Conservation (phyloP, 2,113 vertebrate species). For the Corydoras sp. region DNA sequence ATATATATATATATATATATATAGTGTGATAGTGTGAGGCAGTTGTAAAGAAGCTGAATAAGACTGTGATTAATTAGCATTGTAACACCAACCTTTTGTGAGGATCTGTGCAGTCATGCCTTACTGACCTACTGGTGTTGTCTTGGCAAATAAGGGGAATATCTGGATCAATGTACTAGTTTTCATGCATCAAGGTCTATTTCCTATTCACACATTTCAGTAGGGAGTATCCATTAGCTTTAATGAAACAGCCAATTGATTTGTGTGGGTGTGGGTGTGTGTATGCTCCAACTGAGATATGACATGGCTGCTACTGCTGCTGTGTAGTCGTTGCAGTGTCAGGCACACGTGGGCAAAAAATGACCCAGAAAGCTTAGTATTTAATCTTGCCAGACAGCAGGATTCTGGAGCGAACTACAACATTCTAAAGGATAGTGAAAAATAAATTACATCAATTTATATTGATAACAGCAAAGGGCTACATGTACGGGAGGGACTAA, state of each 20-base stretch:
- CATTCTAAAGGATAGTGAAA: slow-evolving; percentile 57
- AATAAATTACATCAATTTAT: slow-evolving; percentile 62
- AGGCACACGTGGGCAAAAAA: slow-evolving; percentile 13
- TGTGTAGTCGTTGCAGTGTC: slow-evolving; percentile 7
- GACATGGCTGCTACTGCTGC: slow-evolving; percentile 5
- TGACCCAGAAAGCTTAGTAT: slow-evolving; percentile 33
- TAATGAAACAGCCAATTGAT: slow-evolving; percentile 38
- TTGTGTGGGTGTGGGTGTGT: slow-evolving; percentile 6
- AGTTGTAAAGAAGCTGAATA: slow-evolving; percentile 11
- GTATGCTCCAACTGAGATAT: slow-evolving; percentile 9
- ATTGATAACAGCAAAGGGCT: slow-evolving; percentile 50
- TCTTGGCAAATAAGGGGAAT: slow-evolving; percentile 21
- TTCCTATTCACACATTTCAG: slow-evolving; percentile 14
- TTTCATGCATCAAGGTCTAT: slow-evolving; percentile 10
- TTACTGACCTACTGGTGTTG: slow-evolving; percentile 28
- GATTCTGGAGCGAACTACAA: slow-evolving; percentile 9
- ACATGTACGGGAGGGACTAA: background rate
- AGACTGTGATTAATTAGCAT: no score
- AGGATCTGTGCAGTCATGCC: slow-evolving; percentile 27
- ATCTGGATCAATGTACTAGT: slow-evolving; percentile 20
- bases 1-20: no score
- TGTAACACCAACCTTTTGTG: background rate
- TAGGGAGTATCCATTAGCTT: slow-evolving; percentile 16
- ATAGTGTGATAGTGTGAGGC: background rate
- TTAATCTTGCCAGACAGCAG: slow-evolving; percentile 32